phyloP scores from a whole-genome alignment of 35 echinoderm and acorn worm genomes.

The Patiria miniata region DNA sequence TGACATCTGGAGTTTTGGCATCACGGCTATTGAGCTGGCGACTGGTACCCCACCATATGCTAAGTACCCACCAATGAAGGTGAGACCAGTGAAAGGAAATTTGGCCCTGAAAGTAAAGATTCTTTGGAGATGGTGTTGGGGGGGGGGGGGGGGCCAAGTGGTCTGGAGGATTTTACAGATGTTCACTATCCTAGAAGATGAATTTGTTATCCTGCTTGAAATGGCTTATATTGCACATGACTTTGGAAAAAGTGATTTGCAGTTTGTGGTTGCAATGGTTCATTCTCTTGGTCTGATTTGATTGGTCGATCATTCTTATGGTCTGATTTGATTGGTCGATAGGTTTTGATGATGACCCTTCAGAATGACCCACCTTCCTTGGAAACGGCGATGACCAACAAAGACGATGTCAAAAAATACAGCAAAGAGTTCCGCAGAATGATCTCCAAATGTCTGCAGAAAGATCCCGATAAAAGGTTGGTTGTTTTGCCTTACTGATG shows the following conservation, averaged over 20 bases:
- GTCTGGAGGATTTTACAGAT: too few species aligned
- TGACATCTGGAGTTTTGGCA: constrained; percentile 99
- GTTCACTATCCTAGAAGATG: too few species aligned
- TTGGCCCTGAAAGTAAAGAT: too few species aligned
- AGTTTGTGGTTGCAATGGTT: too few species aligned
- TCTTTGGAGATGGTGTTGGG: too few species aligned
- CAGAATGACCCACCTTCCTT: constrained; percentile 95
- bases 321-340: neutral
- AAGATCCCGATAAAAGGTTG: constrained; percentile 81
- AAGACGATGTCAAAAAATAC: constrained; percentile 94
- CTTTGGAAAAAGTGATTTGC: too few species aligned
- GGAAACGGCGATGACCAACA: constrained; percentile 77
- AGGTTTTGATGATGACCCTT: constrained; percentile 98
- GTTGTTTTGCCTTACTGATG: neutral
- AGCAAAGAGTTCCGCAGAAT: constrained; percentile 98
- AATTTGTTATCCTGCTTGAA: too few species aligned
- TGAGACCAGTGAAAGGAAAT: constrained; percentile 14
- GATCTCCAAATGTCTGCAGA: constrained; percentile 92
- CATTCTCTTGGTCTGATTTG: too few species aligned
- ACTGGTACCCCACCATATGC: constrained; percentile 92
- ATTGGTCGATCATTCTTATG: too few species aligned
- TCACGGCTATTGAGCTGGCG: constrained; percentile 91
- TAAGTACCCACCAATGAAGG: constrained; percentile 98
- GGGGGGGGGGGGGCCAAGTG: too few species aligned
- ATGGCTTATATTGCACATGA: too few species aligned